phyloP scores from a whole-genome alignment of 2,888 invertebrate genomes.

The Orthonevra nobilis region DNA sequence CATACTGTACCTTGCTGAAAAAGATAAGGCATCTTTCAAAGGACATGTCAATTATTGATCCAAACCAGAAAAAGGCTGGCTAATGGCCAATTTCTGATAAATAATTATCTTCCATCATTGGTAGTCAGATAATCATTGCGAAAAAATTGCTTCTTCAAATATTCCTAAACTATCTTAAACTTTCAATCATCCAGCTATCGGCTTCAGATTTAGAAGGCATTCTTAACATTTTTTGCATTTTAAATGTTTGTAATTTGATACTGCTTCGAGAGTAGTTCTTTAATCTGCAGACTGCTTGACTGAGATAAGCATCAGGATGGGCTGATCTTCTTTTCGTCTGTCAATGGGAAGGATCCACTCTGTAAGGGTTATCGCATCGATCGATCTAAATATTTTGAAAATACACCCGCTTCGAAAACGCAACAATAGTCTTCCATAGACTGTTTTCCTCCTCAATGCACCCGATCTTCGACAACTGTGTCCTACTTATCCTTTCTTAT shows the following conservation, averaged over 20 bases:
- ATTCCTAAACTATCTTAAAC: constrained; percentile 23
- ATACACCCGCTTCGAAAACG: constrained; percentile 53
- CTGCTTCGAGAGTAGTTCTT: constrained; percentile 17
- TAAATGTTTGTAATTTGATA: constrained; percentile 63
- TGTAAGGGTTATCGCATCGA: constrained; percentile 70
- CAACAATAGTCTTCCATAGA: constrained; percentile 48
- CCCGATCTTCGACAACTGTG: constrained; percentile 49
- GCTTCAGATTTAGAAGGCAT: background rate
- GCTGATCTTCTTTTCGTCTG: constrained; percentile 58
- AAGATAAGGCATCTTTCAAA: constrained; percentile 27
- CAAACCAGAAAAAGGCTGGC: constrained; percentile 57
- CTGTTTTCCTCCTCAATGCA: constrained; percentile 34
- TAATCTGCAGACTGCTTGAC: constrained; percentile 18
- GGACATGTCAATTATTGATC: too few species aligned
- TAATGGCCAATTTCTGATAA: constrained; percentile 60
- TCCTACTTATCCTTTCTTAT: constrained; percentile 65
- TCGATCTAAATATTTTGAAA: constrained; percentile 72
- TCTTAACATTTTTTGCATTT: constrained; percentile 46
- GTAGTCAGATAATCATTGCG: constrained; percentile 45
- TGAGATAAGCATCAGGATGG: constrained; percentile 42
- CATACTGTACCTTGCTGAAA: constrained; percentile 18
- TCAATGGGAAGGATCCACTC: constrained; percentile 46
- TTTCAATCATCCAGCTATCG: constrained; percentile 24
- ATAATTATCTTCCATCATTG: constrained; percentile 43
- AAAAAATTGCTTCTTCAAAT: constrained; percentile 53